These are phyloP conservation scores for Diarsia mendica DNA, from an alignment of 2,888 invertebrate genomes.

Conservation along the genomic window DNA sequence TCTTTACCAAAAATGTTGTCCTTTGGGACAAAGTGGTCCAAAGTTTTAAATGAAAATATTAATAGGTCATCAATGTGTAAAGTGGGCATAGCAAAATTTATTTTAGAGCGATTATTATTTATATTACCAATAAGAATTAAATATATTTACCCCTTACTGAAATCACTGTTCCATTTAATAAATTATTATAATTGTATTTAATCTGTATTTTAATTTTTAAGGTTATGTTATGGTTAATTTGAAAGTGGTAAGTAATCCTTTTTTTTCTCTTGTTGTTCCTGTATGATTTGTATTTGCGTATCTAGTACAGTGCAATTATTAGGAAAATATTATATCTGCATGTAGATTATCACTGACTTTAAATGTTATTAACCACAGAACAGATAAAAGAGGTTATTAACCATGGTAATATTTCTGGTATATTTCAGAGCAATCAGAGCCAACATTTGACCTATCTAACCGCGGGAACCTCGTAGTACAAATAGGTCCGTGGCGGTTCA, in stretches of 20 bases:
- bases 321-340: background rate
- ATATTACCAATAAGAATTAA: background rate
- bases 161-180: background rate
- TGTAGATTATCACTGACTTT: background rate
- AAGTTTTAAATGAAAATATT: background rate
- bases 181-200: background rate
- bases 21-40: background rate
- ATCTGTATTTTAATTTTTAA: background rate
- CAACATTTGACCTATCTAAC: slow-evolving; percentile 80
- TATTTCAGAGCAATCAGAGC: slow-evolving; percentile 2
- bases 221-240: too few species aligned
- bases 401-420: background rate
- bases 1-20: too few species aligned
- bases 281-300: background rate
- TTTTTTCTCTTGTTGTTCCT: background rate
- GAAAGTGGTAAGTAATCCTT: background rate
- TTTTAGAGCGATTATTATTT: background rate
- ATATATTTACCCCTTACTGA: background rate
- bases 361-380: background rate
- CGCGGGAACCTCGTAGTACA: slow-evolving; percentile 85
- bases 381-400: too few species aligned
- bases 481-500: slow-evolving; percentile 86
- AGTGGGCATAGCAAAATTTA: background rate
- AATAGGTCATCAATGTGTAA: background rate
- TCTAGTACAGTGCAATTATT: background rate